A percentile compares a stretch with the other conserved stretches of the same genome.
Conservation (phyloP, 2,888 invertebrate genomes). For the Blomia tropicalis region DNA sequence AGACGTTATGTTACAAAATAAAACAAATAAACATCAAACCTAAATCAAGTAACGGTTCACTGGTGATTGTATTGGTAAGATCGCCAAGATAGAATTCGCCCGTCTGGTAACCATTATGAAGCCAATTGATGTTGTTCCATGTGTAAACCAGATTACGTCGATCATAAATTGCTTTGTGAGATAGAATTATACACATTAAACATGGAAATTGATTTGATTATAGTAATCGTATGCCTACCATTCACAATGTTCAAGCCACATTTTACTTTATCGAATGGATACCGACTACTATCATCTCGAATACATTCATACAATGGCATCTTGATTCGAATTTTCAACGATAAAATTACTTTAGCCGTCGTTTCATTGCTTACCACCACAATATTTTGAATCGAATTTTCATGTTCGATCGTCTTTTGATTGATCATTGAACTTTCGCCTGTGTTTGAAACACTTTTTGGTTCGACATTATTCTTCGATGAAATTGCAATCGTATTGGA, state of each 20-base stretch:
- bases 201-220: too few species aligned
- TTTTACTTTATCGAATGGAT: constrained; percentile 8
- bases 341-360: neutral
- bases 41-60: constrained; percentile 1
- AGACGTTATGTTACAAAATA: too few species aligned
- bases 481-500: neutral
- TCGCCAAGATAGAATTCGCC: constrained; percentile 1
- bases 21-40: neutral
- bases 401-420: constrained; percentile 11
- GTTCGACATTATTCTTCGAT: neutral
- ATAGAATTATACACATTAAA: neutral
- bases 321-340: constrained; percentile 1
- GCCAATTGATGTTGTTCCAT: neutral
- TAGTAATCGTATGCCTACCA: constrained; percentile 2
- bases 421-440: neutral
- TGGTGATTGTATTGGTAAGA: neutral
- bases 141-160: neutral
- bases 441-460: neutral
- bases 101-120: constrained; percentile 3
- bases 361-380: neutral
- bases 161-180: constrained; percentile 1
- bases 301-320: constrained; percentile 9
- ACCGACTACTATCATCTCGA: neutral
- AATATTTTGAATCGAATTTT: neutral
- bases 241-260: neutral